Evolutionary conservation across 2,888 invertebrate species (phyloP), one percentile per base, ranked within the genome.

Genomic region (Drosophila conformis): DNA sequence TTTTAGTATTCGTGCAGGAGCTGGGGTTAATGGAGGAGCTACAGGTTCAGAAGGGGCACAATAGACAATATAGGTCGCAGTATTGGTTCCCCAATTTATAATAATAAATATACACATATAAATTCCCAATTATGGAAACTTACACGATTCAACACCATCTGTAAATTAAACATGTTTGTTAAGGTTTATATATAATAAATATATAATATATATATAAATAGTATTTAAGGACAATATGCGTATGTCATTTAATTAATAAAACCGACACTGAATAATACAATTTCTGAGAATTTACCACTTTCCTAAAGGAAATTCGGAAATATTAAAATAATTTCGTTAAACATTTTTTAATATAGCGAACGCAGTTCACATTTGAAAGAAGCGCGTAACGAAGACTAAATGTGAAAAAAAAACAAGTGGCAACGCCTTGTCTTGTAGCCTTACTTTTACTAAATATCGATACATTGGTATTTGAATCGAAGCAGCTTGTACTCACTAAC

Each of bases 401-500:
- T 29, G 8, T 0, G 33, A 15, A 29, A 21, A 54, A 40, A 40
- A 33, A 18, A 10, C 2, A 25, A 6, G 69, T 76, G 74, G 74
- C 69, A 76, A 54, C 76, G 29, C 51, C 21, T 2, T 18, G 2
- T 18, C 3, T 1, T 8, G 27, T 18, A 11, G 33, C 11, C 5
- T 11, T 40, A 15, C 6, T 1, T 40, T 11, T 8, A 13, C 5
- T 15, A 29, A 38, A 33, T 60, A 78, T 74, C 76, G 76, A 73
- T 68, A 74, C 25, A 59, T 73, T 36, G 48, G 7, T 8, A n/a
- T 2, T 8, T 8, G 7, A 11, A 7, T 49, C 21, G 25, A 35
- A 31, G 21, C 11, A 36, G 18, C 5, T 54, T 62, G 65, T 76
- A 76, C 79, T 76, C 77, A 78, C 77, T 54, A 10, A 80, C 49